A percentile compares a stretch with the other conserved stretches of the same genome.
These are phyloP conservation scores for Oithona nana DNA, from an alignment of 2,888 invertebrate genomes.

Conservation along the genomic window DNA sequence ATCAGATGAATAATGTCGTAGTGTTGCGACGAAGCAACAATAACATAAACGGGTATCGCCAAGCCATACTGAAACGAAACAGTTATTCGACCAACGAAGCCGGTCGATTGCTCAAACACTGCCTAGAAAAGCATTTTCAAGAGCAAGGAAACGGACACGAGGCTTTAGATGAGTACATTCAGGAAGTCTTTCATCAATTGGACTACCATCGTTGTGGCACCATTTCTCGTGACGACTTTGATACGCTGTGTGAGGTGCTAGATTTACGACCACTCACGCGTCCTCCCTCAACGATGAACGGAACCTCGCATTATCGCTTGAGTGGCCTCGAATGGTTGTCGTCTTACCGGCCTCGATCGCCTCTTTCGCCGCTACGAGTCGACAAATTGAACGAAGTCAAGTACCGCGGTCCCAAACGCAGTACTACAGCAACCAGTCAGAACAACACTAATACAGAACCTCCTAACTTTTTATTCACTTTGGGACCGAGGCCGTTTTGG, in stretches of 20 bases:
- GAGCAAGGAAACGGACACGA: neutral
- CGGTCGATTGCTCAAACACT: neutral
- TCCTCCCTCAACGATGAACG: neutral
- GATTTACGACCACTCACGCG: neutral
- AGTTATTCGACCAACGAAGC: constrained; percentile 1
- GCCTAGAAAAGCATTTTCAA: constrained; percentile 1
- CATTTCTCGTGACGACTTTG: constrained; percentile 9
- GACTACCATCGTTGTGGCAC: constrained; percentile 14
- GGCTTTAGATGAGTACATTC: constrained; percentile 5
- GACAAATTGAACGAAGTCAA: constrained; percentile 12
- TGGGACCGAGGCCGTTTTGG: constrained; percentile 16
- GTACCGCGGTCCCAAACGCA: neutral
- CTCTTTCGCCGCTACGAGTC: constrained; percentile 2
- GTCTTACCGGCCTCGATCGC: constrained; percentile 13
- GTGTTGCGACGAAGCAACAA: neutral
- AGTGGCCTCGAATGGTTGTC: constrained; percentile 16
- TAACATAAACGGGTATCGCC: neutral
- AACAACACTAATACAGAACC: neutral
- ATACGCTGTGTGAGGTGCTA: constrained; percentile 10
- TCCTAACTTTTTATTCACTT: constrained; percentile 10
- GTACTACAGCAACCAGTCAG: too few relatives aligned
- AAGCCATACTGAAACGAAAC: neutral
- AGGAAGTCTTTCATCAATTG: constrained; percentile 8
- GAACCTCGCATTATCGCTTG: neutral
- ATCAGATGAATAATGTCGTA: neutral